Evolutionary conservation across 2,797 vertebrate species (phyloP).

Genomic region (Bufotes viridis): DNA sequence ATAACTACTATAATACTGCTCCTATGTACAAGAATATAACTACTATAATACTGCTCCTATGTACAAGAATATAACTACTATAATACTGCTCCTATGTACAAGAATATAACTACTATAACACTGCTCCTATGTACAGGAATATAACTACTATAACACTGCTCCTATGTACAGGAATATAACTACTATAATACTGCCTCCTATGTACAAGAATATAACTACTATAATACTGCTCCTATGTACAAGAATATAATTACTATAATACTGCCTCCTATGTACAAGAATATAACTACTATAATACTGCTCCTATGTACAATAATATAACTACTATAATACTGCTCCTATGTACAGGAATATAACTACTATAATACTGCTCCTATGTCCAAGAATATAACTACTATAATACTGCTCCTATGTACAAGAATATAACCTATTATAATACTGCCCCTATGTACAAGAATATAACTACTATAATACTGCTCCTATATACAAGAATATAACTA

Average conservation of each 20-base stretch:
- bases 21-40: not conserved
- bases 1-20: constrained; percentile 4
- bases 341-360: not conserved
- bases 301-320: constrained; percentile 18
- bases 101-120: constrained; percentile 13
- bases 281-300: constrained; percentile 28
- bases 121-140: not conserved
- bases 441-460: no score
- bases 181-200: constrained; percentile 22
- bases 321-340: constrained; percentile 20
- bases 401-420: no score
- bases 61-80: constrained; percentile 5
- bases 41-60: constrained; percentile 19
- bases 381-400: no score
- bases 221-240: constrained; percentile 11
- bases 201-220: constrained; percentile 25
- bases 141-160: constrained; percentile 3
- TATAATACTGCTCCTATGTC: no score
- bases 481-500: no score
- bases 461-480: no score
- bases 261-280: constrained; percentile 17
- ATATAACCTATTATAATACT: no score
- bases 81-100: constrained; percentile 9
- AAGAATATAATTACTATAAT: constrained; percentile 17
- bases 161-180: constrained; percentile 20